Evolutionary conservation across 2,797 vertebrate species (phyloP), one percentile per base, ranked within the genome.

Genomic region (Sternotherus odoratus): DNA sequence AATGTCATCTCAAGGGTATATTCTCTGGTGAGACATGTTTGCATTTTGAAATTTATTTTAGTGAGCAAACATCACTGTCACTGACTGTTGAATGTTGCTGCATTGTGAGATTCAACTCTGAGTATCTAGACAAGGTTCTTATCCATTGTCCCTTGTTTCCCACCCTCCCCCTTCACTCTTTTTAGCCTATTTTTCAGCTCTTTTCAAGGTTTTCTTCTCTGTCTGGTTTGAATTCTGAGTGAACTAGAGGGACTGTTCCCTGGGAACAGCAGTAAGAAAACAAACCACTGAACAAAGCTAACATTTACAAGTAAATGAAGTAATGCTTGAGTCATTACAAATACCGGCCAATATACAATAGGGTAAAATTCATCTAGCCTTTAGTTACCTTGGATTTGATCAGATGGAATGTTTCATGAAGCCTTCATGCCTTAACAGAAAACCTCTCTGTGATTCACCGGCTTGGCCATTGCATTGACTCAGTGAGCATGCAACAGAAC

Each of bases 211-310:
- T 94, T 90, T 77, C 92, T 93, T 89, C 91, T 94, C 69, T 92
- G 74, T 79, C 63, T 77, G 74, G 88, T 53, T 81, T 94, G 95
- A 95, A 96, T 96, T 96, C 87, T 89, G 81, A 5, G 8, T 74
- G 74, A 95, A 78, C 84, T 91, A 93, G 95, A 92, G 77, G 56
- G 81, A 87, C 79, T 95, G 97, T 94, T 95, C 97, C 97, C 96
- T 97, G 97, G 97, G 95, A 97, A 97, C 96, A 95, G 85, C 94
- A 92, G 66, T 81, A 89, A 77, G 86, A 91, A 97, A 97, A 95
- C 94, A 97, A 97, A 85, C 87, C 79, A 46, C 23, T 0, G n/a
- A 90, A 95, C 94, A 97, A 95, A 96, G 95, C 96, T 96, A 97
- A 96, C 94, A 95, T 96, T 97, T 95, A 93, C 90, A 93, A 88